These are phyloP conservation scores for Acipenser oxyrinchus DNA, from an alignment of 2,797 vertebrate species.

Conservation along the genomic window DNA sequence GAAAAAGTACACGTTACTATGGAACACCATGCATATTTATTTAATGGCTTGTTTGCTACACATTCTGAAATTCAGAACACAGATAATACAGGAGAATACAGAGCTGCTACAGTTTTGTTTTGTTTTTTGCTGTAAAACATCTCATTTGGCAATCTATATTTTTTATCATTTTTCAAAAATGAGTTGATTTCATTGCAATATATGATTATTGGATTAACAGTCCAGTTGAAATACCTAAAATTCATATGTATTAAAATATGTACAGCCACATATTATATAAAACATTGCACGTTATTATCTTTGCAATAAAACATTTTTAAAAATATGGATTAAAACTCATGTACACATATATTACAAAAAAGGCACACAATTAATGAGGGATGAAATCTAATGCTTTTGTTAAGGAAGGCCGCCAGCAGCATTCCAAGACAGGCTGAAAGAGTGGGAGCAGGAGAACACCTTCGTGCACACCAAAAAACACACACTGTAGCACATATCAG, in stretches of 20 bases:
- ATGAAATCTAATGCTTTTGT: constrained; percentile 39
- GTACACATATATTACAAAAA: constrained; percentile 51
- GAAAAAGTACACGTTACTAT: too few species aligned
- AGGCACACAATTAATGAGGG: constrained; percentile 36
- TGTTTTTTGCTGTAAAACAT: constrained; percentile 14
- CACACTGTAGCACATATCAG: neutral
- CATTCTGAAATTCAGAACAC: constrained; percentile 33
- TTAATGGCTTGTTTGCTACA: constrained; percentile 46
- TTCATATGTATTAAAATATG: constrained; percentile 61
- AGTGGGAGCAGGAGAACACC: constrained; percentile 32
- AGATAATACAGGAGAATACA: constrained; percentile 30
- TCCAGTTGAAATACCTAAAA: constrained; percentile 41
- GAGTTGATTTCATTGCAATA: constrained; percentile 16
- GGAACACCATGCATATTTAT: constrained; percentile 28
- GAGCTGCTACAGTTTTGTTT: constrained; percentile 19
- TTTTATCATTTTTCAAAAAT: constrained; percentile 29
- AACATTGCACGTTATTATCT: constrained; percentile 77
- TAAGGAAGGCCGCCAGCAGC: constrained; percentile 84
- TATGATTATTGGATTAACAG: constrained; percentile 35
- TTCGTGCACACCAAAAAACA: neutral
- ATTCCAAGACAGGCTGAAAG: constrained; percentile 48
- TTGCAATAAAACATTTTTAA: constrained; percentile 45
- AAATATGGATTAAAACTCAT: constrained; percentile 42
- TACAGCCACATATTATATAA: constrained; percentile 73
- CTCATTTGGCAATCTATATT: constrained; percentile 15